Evolutionary conservation across 2,888 invertebrate genomes (phyloP).

Genomic region (Nymphalis c-album): DNA sequence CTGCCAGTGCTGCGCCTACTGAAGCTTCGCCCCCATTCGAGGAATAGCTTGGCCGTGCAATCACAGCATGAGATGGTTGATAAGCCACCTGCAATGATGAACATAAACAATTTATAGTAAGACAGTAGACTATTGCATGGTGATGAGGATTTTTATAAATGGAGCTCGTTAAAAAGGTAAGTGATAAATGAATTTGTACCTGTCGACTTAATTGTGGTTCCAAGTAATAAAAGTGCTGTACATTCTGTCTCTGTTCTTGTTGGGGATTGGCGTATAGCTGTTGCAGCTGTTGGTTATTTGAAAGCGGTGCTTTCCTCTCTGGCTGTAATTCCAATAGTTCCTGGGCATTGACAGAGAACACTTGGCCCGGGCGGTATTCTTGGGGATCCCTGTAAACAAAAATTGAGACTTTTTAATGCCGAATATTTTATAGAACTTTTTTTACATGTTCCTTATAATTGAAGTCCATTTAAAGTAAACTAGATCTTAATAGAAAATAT

Average conservation of each 20-base stretch:
- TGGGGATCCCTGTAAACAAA: constrained; percentile 44
- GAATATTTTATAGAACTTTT: background rate
- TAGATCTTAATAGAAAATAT: no score
- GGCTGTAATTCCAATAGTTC: constrained; percentile 72
- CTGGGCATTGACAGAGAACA: constrained; percentile 68
- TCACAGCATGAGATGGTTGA: constrained; percentile 72
- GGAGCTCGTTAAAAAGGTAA: no score
- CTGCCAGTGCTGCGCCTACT: constrained; percentile 73
- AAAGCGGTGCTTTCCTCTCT: constrained; percentile 66
- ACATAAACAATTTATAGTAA: background rate
- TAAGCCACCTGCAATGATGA: constrained; percentile 54
- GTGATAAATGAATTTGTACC: constrained; percentile 41
- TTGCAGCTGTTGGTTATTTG: constrained; percentile 61
- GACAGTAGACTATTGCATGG: background rate
- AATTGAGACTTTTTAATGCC: no score
- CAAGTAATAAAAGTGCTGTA: constrained; percentile 68
- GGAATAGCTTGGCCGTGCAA: constrained; percentile 68
- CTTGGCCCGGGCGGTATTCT: constrained; percentile 74
- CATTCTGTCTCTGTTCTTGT: constrained; percentile 64
- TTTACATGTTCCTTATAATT: no score
- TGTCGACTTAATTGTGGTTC: constrained; percentile 68
- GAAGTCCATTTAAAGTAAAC: no score
- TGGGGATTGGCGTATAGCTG: constrained; percentile 64
- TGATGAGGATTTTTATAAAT: no score
- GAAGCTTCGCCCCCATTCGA: constrained; percentile 74